A percentile compares a stretch with the other conserved stretches of the same genome.
These are phyloP conservation scores for Drosophila planitibia DNA, from an alignment of 2,888 invertebrate species.

Conservation along the genomic window DNA sequence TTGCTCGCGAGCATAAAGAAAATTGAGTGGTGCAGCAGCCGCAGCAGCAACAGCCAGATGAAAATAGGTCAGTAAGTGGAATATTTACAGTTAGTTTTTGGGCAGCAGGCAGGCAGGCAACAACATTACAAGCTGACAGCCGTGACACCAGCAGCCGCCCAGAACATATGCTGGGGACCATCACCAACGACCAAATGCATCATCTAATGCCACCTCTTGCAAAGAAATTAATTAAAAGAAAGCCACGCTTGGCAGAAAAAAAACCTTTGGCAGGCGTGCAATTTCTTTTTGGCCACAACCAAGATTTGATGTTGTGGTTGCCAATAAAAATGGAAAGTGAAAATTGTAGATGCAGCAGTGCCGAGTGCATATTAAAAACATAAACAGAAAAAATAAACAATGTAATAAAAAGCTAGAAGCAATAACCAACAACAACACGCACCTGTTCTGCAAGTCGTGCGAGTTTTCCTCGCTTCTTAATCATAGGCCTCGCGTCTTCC, in stretches of 20 bases:
- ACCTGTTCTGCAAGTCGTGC: constrained; percentile 73
- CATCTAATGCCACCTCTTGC: constrained; percentile 2
- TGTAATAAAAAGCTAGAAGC: constrained; percentile 75
- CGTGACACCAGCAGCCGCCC: constrained; percentile 72
- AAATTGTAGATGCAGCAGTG: constrained; percentile 75
- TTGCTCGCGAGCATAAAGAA: constrained; percentile 76
- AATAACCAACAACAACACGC: constrained; percentile 37
- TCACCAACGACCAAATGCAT: constrained; percentile 49
- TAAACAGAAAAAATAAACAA: constrained; percentile 18
- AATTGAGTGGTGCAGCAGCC: constrained; percentile 70
- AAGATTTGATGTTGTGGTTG: constrained; percentile 71
- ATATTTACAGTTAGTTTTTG: constrained; percentile 80
- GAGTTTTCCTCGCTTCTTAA: constrained; percentile 69
- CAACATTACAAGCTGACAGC: constrained; percentile 70
- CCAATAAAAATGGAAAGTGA: constrained; percentile 81
- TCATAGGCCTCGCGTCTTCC: constrained; percentile 58
- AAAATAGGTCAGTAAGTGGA: constrained; percentile 80
- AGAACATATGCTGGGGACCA: constrained; percentile 71
- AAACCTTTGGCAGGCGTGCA: constrained; percentile 76
- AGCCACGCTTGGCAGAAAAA: constrained; percentile 21
- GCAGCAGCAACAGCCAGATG: constrained; percentile 27
- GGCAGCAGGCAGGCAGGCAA: constrained; percentile 71
- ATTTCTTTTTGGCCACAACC: constrained; percentile 75
- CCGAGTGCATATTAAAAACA: constrained; percentile 75
- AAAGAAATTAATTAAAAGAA: constrained; percentile 18